These are phyloP conservation scores for Podocnemis expansa DNA, from an alignment of 2,113 vertebrate genomes.

Conservation along the genomic window DNA sequence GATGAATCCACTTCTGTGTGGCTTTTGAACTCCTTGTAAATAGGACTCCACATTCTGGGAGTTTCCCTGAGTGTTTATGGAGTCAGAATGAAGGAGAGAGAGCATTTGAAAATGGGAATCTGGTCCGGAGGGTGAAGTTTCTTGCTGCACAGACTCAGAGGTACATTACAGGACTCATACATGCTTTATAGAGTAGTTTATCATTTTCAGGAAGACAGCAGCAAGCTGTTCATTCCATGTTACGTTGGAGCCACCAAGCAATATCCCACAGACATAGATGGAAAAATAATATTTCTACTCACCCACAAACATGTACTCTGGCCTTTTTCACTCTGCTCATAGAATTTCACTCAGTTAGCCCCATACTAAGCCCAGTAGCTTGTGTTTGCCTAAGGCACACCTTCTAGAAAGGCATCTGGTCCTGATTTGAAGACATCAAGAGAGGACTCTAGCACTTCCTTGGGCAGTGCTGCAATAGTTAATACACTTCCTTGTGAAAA, in stretches of 20 bases:
- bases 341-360: background rate
- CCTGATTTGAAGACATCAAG: background rate
- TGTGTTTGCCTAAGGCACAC: background rate
- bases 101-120: background rate
- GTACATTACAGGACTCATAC: background rate
- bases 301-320: background rate
- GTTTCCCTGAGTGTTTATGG: background rate
- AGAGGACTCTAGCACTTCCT: background rate
- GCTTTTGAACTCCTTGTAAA: background rate
- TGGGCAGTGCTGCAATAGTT: background rate
- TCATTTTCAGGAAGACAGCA: background rate
- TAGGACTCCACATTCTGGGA: slow-evolving; percentile 4
- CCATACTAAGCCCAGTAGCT: accelerated
- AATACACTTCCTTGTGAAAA: background rate
- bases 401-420: background rate
- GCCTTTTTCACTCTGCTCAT: background rate
- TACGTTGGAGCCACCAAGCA: background rate
- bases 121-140: background rate
- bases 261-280: background rate
- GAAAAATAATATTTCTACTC: background rate
- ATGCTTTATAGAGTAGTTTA: background rate
- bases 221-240: background rate
- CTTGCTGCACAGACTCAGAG: background rate
- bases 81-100: background rate
- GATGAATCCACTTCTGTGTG: background rate